Conservation (phyloP, 53 echinoderm and acorn worm genomes). For the Luidia sarsii region DNA sequence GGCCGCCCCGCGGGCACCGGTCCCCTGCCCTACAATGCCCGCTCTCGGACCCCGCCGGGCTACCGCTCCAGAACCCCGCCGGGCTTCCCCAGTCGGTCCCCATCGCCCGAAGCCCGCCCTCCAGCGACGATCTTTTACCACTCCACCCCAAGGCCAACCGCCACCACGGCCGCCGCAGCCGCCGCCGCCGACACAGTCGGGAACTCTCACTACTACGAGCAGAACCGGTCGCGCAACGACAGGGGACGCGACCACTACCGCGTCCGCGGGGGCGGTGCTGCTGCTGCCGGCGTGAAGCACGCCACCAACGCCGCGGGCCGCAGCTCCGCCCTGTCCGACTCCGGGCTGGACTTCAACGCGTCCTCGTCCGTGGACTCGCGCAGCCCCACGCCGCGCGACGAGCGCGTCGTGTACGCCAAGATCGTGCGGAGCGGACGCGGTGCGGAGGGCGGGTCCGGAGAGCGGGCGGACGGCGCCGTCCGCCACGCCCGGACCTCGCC, state of each 20-base stretch:
- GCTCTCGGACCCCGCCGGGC: background rate
- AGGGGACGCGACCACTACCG: background rate
- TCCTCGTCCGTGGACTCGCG: conserved; percentile 51
- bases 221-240: conserved; percentile 10
- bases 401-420: conserved; percentile 54
- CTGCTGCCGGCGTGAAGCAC: background rate
- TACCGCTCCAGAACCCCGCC: background rate
- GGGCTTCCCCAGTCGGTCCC: background rate
- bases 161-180: background rate
- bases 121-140: conserved; percentile 3
- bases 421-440: conserved; percentile 19
- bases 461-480: background rate
- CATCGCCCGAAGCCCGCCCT: background rate
- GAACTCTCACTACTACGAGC: conserved; percentile 12
- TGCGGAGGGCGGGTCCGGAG: background rate
- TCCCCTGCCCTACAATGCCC: background rate
- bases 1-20: background rate
- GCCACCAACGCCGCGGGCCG: conserved; percentile 8
- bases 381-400: conserved; percentile 57
- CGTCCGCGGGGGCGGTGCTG: background rate
- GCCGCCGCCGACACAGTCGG: background rate
- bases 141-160: conserved; percentile 6
- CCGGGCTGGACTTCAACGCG: conserved; percentile 66
- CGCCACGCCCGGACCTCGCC: too few species aligned
- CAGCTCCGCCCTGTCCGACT: conserved; percentile 60